Evolutionary conservation across 1,140 invertebrate genomes (phyloP), one percentile per base, ranked within the genome.

Genomic region (Drosophila repletoides): DNA sequence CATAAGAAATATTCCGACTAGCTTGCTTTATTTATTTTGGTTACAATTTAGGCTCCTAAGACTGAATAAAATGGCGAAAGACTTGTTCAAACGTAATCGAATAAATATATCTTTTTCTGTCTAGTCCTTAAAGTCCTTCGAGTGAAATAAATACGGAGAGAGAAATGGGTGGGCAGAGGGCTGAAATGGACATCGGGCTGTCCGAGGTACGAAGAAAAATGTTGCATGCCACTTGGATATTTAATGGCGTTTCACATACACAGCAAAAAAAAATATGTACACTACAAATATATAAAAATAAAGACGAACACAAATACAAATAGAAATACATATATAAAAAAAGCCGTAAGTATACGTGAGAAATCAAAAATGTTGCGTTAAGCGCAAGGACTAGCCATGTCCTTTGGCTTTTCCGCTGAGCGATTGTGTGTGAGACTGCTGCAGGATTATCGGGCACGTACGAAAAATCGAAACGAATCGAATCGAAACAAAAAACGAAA

Each of bases 161-260:
- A 19, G 17, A 12, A 43, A 19, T 6, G 48, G 15, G 48, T 15
- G 36, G 14, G 40, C 17, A 21, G 31, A 1, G 43, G 15, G 41
- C n/a, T n/a, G n/a, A n/a, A 43, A 56, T 48, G 46, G 24, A 34
- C 65, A 53, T 19, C 31, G 38, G 36, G 48, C 45, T 56, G 55
- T 70, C 40, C 38, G 55, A 17, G 52, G 36, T 34, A 61, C 43
- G 38, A 66, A 52, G 77, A 83, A 69, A 80, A 83, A 83, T 81
- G 79, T 84, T 77, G 69, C 77, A 81, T 77, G 77, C 79, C 77
- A 81, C 73, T 83, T 49, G 77, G 77, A 76, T 80, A 81, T 81
- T 81, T 84, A 81, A 81, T 81, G 79, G 77, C 72, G 70, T 76
- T 77, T 65, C 61, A 81, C 67, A 76, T 51, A 81, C 64, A 34